Percentiles rank a stretch among this genome's conserved stretches.
phyloP scores from a whole-genome alignment of 2,888 invertebrate species.

The Volucella inflata region DNA sequence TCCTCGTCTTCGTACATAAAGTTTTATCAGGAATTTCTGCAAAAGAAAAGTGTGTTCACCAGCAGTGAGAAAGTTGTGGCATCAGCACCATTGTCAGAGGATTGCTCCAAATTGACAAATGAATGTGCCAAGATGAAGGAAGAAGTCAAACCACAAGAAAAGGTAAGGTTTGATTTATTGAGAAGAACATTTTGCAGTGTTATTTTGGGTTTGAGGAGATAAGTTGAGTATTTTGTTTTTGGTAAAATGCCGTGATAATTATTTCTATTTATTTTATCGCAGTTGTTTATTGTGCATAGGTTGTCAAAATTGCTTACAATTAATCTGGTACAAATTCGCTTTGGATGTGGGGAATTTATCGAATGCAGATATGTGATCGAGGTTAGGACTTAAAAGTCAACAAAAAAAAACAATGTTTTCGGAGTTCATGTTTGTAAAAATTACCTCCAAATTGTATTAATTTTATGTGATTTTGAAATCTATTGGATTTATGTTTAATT shows the following conservation, averaged over 20 bases:
- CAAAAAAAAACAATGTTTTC: too few relatives aligned
- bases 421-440: too few relatives aligned
- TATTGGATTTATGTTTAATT: too few relatives aligned
- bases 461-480: not conserved
- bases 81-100: slow-evolving; percentile 3
- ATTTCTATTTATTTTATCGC: not conserved
- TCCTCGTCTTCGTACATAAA: slow-evolving; percentile 77
- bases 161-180: slow-evolving; percentile 4
- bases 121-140: slow-evolving; percentile 12
- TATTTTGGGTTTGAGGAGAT: not conserved
- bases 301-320: slow-evolving; percentile 39
- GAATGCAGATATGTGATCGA: slow-evolving; percentile 17
- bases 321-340: slow-evolving; percentile 39
- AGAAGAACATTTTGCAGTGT: not conserved
- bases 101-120: not conserved
- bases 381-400: not conserved
- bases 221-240: not conserved
- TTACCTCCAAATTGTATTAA: too few relatives aligned
- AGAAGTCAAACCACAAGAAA: not conserved
- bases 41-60: slow-evolving; percentile 71
- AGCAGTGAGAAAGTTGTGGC: not conserved
- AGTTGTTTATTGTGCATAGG: slow-evolving; percentile 37
- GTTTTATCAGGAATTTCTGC: slow-evolving; percentile 78
- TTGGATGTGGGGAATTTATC: not conserved
- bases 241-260: not conserved